A percentile compares a stretch with the other conserved stretches of the same genome.
These are phyloP conservation scores for Nothobranchius furzeri DNA, from an alignment of 2,113 vertebrate species.

Conservation along the genomic window DNA sequence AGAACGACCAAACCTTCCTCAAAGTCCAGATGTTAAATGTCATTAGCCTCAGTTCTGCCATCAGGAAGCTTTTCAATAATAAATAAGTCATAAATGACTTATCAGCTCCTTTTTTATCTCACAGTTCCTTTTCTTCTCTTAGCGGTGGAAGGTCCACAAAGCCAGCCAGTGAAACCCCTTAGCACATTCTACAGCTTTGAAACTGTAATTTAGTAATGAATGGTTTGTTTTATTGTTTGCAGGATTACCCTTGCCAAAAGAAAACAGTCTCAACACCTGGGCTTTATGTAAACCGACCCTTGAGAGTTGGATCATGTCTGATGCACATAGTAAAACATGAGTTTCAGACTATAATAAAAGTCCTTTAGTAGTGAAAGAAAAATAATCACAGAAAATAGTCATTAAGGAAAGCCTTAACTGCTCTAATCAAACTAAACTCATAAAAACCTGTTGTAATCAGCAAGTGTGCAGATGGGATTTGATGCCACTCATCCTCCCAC, in stretches of 20 bases:
- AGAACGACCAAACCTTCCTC: slow-evolving; percentile 42
- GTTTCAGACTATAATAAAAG: slow-evolving; percentile 37
- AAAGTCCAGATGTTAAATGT: slow-evolving; percentile 86
- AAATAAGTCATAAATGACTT: slow-evolving; percentile 70
- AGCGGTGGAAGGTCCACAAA: slow-evolving; percentile 57
- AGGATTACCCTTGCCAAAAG: slow-evolving; percentile 30
- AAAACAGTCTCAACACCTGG: slow-evolving; percentile 18
- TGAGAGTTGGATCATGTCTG: slow-evolving; percentile 20
- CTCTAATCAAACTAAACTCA: slow-evolving; percentile 61
- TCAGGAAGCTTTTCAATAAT: slow-evolving; percentile 84
- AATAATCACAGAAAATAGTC: slow-evolving; percentile 44
- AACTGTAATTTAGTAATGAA: slow-evolving; percentile 35
- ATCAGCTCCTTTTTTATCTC: slow-evolving; percentile 66
- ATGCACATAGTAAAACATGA: slow-evolving; percentile 19
- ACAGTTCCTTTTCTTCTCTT: slow-evolving; percentile 4
- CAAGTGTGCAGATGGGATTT: slow-evolving; percentile 58
- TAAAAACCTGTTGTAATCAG: slow-evolving; percentile 61
- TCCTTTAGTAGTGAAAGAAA: slow-evolving; percentile 33
- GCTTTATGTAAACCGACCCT: slow-evolving; percentile 29
- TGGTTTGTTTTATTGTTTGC: slow-evolving; percentile 27
- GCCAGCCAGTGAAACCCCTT: slow-evolving; percentile 35
- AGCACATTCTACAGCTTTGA: slow-evolving; percentile 8
- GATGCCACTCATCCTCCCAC: slow-evolving; percentile 26
- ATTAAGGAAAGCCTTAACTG: slow-evolving; percentile 49
- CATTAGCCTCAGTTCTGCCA: slow-evolving; percentile 68